Percentiles rank a stretch among this genome's conserved stretches.
Conservation (phyloP, 2,888 invertebrate species). For the Gisinianus flammeolus region DNA sequence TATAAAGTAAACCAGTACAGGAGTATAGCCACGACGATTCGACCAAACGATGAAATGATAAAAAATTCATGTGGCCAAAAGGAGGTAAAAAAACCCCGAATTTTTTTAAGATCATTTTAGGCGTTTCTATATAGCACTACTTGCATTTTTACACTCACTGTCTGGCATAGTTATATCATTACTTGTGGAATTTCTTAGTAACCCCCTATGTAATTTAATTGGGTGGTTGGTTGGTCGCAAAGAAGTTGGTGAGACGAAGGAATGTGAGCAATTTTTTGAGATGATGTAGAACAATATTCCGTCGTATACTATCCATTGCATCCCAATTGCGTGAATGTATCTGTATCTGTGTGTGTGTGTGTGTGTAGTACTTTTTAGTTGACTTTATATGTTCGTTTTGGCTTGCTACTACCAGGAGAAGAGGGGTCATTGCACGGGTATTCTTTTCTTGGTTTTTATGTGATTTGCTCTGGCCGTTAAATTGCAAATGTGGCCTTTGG, state of each 20-base stretch:
- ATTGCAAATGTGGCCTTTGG: conserved; percentile 37
- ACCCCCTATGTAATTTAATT: neutral
- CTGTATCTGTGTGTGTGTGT: neutral
- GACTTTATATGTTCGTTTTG: conserved; percentile 16
- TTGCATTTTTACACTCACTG: neutral
- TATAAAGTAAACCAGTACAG: conserved; percentile 36
- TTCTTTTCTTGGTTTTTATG: conserved; percentile 40
- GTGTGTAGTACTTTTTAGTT: conserved; percentile 4
- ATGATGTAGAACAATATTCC: conserved; percentile 17
- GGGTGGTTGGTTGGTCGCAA: neutral
- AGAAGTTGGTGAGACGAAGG: neutral
- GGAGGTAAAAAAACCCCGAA: too few species aligned
- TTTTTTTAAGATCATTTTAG: neutral
- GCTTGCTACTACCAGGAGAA: conserved; percentile 19
- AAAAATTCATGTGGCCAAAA: conserved; percentile 32
- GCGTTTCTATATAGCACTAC: neutral
- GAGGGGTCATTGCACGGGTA: conserved; percentile 37
- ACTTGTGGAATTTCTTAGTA: neutral
- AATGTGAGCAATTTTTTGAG: conserved; percentile 20
- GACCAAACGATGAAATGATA: neutral
- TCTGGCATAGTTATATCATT: neutral
- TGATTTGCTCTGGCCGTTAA: conserved; percentile 38
- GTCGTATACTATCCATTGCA: neutral
- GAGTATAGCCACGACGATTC: conserved; percentile 22
- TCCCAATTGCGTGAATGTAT: neutral